These are phyloP conservation scores for Piprites chloris DNA, from an alignment of 2,113 vertebrate species.

Conservation along the genomic window DNA sequence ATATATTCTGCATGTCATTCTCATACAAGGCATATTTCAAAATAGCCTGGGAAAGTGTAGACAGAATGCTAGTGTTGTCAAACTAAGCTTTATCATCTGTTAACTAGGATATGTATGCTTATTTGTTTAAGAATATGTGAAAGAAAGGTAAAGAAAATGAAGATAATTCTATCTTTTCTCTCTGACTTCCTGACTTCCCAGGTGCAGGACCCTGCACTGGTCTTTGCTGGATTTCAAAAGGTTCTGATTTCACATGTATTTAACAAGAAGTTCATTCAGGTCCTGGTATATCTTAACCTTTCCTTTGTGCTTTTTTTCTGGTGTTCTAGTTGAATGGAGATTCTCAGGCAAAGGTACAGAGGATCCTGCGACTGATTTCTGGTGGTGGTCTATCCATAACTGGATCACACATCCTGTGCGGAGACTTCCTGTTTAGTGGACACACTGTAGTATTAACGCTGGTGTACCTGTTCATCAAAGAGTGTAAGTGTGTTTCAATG, in stretches of 20 bases:
- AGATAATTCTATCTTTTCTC: not conserved
- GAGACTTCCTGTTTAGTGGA: conserved; percentile 96
- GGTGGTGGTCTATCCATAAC: conserved; percentile 94
- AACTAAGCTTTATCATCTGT: not conserved
- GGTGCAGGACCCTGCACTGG: not conserved
- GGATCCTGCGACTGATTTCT: conserved; percentile 89
- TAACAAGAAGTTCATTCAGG: not conserved
- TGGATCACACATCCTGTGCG: conserved; percentile 91
- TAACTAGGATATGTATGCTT: not conserved
- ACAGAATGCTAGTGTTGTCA: not conserved
- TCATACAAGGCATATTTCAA: not conserved
- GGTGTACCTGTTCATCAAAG: conserved; percentile 96
- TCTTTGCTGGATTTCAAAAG: not conserved
- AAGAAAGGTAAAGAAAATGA: not conserved
- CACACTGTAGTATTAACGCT: conserved; percentile 94
- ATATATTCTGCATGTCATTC: not conserved
- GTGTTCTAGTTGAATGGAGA: conserved; percentile 86
- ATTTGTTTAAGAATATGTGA: not conserved
- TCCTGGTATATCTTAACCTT: not conserved
- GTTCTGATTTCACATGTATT: rapidly evolving
- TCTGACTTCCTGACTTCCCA: not conserved
- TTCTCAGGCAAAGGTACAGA: conserved; percentile 89
- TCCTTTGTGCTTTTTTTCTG: not conserved
- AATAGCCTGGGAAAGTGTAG: not conserved
- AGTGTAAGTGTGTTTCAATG: conserved; percentile 83